A percentile compares a stretch with the other conserved stretches of the same genome.
Conservation (phyloP, 2,113 vertebrate genomes). For the Paradoxurus hermaphroditus region DNA sequence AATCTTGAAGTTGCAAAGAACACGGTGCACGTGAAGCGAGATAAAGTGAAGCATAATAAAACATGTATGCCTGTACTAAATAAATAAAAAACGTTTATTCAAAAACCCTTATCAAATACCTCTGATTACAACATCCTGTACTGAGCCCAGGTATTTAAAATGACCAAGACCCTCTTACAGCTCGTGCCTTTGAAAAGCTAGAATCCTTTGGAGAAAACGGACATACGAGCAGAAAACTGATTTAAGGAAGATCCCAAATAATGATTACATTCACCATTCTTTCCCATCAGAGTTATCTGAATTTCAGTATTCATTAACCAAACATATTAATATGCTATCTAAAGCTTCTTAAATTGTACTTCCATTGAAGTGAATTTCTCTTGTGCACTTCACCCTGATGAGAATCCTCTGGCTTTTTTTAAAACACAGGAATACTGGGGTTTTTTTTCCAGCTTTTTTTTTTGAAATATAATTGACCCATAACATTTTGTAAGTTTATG, state of each 20-base stretch:
- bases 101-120: neutral
- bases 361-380: neutral
- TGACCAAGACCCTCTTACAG: neutral
- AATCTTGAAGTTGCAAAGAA: neutral
- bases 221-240: neutral
- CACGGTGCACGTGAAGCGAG: neutral
- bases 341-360: neutral
- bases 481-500: neutral
- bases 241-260: neutral
- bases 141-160: conserved; percentile 15
- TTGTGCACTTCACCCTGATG: neutral
- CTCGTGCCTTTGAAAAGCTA: neutral
- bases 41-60: neutral
- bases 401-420: neutral
- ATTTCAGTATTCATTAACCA: conserved; percentile 33
- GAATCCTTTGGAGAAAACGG: neutral
- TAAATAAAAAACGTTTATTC: neutral
- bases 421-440: neutral
- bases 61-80: neutral
- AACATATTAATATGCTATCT: conserved; percentile 20
- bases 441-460: neutral
- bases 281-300: neutral
- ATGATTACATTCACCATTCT: neutral
- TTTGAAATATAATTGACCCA: neutral
- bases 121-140: neutral